phyloP scores from a whole-genome alignment of 2,113 vertebrate genomes.

The Nicator chloris region DNA sequence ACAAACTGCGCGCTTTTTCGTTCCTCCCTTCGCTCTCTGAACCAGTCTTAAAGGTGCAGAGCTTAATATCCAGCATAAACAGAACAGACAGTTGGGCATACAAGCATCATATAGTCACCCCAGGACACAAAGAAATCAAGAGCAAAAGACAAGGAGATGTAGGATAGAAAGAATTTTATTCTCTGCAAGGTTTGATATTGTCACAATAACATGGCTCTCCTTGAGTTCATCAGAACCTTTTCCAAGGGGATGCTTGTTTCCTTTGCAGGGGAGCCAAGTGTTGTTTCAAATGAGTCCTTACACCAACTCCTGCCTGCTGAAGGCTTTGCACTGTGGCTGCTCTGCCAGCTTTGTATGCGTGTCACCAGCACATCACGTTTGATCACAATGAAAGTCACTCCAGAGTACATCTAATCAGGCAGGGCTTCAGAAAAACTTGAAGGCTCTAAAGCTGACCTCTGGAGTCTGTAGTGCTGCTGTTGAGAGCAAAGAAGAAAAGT shows the following conservation, averaged over 20 bases:
- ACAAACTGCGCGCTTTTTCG: background rate
- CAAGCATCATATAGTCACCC: background rate
- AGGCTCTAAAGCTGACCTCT: slow-evolving; percentile 31
- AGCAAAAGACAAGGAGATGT: background rate
- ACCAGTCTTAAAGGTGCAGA: background rate
- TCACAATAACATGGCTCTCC: background rate
- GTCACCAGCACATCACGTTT: background rate
- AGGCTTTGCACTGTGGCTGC: background rate
- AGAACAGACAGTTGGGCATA: background rate
- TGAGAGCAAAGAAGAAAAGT: background rate
- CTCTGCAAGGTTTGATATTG: background rate
- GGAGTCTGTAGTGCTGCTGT: background rate
- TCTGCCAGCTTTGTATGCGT: background rate
- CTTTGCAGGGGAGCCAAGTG: background rate
- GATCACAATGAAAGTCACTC: slow-evolving; percentile 25
- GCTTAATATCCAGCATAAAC: background rate
- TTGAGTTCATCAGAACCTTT: background rate
- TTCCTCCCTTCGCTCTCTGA: background rate
- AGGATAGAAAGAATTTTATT: background rate
- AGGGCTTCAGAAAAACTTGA: slow-evolving; percentile 16
- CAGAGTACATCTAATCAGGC: background rate
- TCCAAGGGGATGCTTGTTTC: background rate
- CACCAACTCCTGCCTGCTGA: background rate
- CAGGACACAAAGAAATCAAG: background rate
- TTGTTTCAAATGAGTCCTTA: background rate